Percentiles rank a stretch among this genome's conserved stretches.
Conservation (phyloP, 2,113 vertebrate species). For the Saguinus midas region DNA sequence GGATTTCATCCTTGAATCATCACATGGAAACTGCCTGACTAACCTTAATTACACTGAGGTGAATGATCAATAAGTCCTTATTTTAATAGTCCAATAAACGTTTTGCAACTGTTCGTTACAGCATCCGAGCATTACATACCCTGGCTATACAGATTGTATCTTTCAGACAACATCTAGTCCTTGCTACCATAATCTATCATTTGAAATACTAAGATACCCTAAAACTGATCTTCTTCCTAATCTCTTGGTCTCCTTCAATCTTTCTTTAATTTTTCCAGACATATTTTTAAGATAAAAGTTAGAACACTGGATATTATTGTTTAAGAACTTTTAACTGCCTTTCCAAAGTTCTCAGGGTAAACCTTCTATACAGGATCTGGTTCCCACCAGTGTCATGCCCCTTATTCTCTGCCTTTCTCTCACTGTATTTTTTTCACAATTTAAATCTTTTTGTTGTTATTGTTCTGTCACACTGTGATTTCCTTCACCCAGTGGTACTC, state of each 20-base stretch:
- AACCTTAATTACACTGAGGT: accelerated
- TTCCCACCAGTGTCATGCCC: background rate
- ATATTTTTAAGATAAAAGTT: background rate
- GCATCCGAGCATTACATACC: background rate
- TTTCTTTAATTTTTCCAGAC: background rate
- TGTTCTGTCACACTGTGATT: background rate
- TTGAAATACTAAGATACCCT: too few relatives aligned
- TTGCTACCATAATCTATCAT: background rate
- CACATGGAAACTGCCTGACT: background rate
- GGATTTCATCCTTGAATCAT: background rate
- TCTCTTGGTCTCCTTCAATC: background rate
- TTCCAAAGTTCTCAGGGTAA: background rate
- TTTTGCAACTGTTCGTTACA: background rate
- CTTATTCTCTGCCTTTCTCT: background rate
- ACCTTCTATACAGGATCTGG: background rate
- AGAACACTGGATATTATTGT: background rate
- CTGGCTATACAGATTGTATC: background rate
- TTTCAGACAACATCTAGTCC: background rate
- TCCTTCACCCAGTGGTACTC: background rate
- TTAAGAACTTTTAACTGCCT: background rate
- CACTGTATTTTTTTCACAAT: background rate
- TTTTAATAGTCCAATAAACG: background rate
- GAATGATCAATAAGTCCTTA: too few relatives aligned
- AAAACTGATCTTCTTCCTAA: background rate
- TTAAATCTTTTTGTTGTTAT: background rate